Evolutionary conservation across 2,888 invertebrate genomes (phyloP), one percentile per base, ranked within the genome.

Genomic region (Tinea semifulvella): DNA sequence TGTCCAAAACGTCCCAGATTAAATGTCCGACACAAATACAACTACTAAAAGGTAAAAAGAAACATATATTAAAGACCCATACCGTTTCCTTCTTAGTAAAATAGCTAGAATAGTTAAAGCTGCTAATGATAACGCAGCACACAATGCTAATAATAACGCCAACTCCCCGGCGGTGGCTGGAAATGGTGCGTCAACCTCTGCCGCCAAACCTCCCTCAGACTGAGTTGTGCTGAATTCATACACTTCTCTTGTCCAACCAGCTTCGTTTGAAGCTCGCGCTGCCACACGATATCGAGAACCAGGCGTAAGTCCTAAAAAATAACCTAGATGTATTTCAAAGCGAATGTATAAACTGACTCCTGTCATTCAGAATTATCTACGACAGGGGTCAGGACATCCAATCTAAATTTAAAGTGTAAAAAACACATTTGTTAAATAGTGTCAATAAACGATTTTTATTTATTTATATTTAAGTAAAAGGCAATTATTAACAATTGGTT

Each of bases 201-300:
- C 72, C 1, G 79, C 74, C n/a, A 68, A 64, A 16, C 73, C 72
- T 10, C 85, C 86, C 52, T 84, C 84, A 0, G 84, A 58, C 14
- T 76, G 80, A 18, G 75, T 68, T 20, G 86, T 86, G 36, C 82
- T 81, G 55, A 86, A 85, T 57, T 85, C 85, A 55, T 83, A 86
- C 43, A 84, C 82, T 50, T 84, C 85, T 1, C 84, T 75, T 40
- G 84, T 84, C 71, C 82, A 83, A 1, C 85, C 86, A 4, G 86
- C 86, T 57, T 86, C 86, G 57, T 85, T 86, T 5, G 82, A 81
- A 18, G 84, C 86, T 0, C 84, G 80, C 31, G 85, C 83, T 36
- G 84, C 83, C 20, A 86, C 70, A 43, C 85, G 84, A 60, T 85
- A 86, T 61, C 86, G 80, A 38, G 84, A 84, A 1, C 85, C 84